Percentiles rank a stretch among this genome's conserved stretches.
phyloP scores from a whole-genome alignment of 2,797 vertebrate species.

The Esox lucius region DNA sequence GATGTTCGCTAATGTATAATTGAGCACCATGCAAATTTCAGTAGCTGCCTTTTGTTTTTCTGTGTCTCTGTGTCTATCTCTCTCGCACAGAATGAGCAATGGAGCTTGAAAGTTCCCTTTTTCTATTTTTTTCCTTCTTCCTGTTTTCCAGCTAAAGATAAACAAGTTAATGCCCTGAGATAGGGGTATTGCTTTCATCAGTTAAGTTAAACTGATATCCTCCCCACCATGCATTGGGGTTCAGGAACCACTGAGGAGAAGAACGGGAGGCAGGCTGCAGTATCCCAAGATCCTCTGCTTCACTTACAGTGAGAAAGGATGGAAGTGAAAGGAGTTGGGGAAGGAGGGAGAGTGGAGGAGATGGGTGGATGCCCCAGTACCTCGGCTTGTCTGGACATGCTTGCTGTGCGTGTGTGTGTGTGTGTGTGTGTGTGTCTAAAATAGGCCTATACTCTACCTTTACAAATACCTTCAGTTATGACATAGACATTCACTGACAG shows the following conservation, averaged over 20 bases:
- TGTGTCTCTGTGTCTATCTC: slow-evolving; percentile 74
- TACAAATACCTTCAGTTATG: slow-evolving; percentile 1
- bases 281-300: slow-evolving; percentile 28
- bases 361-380: slow-evolving; percentile 15
- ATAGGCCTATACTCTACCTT: background rate
- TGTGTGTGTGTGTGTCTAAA: slow-evolving; percentile 15
- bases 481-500: background rate
- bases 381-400: slow-evolving; percentile 33
- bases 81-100: slow-evolving; percentile 90
- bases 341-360: background rate
- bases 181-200: slow-evolving; percentile 80
- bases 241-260: slow-evolving; percentile 21
- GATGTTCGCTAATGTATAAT: slow-evolving; percentile 99
- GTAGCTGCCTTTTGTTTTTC: slow-evolving; percentile 96
- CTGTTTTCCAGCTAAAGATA: slow-evolving; percentile 83
- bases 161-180: slow-evolving; percentile 92
- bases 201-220: slow-evolving; percentile 59
- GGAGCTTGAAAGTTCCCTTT: slow-evolving; percentile 85
- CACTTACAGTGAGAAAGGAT: slow-evolving; percentile 16
- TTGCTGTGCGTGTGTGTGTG: slow-evolving; percentile 22
- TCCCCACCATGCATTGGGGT: slow-evolving; percentile 46
- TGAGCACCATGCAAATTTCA: slow-evolving; percentile 99
- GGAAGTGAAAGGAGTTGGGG: slow-evolving; percentile 6
- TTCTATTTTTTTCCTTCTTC: slow-evolving; percentile 55
- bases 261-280: slow-evolving; percentile 25